Evolutionary conservation across 1,140 invertebrate genomes (phyloP).

Genomic region (Drosophila athabasca): DNA sequence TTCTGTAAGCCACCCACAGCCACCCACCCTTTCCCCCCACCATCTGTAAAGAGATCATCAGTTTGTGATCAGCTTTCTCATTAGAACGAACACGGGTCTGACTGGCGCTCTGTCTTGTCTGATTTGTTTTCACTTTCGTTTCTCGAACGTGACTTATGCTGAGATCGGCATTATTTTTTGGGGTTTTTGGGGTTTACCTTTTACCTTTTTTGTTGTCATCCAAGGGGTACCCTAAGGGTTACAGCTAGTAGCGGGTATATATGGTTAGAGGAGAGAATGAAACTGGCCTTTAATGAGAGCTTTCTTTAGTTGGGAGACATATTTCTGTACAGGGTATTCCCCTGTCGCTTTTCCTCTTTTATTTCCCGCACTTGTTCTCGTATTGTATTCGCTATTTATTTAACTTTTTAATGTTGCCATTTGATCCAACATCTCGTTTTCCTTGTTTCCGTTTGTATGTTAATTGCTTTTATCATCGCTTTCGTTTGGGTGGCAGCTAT

Average conservation of each 20-base stretch:
- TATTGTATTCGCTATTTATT: slow-evolving; percentile 30
- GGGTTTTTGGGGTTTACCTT: slow-evolving; percentile 19
- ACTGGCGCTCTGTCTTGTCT: slow-evolving; percentile 25
- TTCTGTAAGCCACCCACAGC: slow-evolving; percentile 25
- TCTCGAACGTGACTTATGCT: slow-evolving; percentile 61
- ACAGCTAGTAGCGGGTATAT: no score
- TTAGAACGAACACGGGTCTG: slow-evolving; percentile 48
- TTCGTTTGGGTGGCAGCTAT: neutral
- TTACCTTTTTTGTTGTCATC: slow-evolving; percentile 12
- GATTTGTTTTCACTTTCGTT: slow-evolving; percentile 64
- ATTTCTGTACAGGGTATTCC: neutral
- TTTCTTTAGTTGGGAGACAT: no score
- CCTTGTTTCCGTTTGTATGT: slow-evolving; percentile 48
- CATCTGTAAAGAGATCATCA: slow-evolving; percentile 35
- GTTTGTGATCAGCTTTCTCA: slow-evolving; percentile 68
- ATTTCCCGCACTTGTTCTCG: slow-evolving; percentile 5
- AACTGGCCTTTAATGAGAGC: neutral
- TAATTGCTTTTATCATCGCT: slow-evolving; percentile 59
- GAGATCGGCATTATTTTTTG: slow-evolving; percentile 36
- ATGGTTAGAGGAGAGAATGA: no score
- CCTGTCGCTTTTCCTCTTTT: neutral
- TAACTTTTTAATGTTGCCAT: slow-evolving; percentile 41
- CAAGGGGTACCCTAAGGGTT: slow-evolving; percentile 13
- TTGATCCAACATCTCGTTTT: slow-evolving; percentile 54
- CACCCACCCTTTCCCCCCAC: neutral